Base-by-base conservation (phyloP, 1,140 invertebrate genomes). In the Acromyrmex heyeri region DNA sequence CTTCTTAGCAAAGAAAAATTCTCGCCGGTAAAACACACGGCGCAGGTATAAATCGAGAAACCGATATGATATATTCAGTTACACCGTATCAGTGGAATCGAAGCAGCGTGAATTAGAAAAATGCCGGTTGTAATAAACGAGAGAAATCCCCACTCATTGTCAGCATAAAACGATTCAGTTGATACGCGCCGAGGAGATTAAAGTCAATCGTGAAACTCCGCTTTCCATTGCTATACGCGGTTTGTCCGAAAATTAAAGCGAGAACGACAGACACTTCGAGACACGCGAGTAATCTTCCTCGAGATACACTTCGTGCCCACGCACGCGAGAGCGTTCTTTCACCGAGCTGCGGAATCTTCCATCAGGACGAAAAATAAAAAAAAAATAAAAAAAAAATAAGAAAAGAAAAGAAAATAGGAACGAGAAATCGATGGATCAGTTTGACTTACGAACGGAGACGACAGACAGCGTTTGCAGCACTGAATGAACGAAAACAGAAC, bases 1-100 rank as follows among this genome's bases (percentile, higher is more conserved):
- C 27, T 50, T 61, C 55, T 57, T 53, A 53, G 50, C 53, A 10
- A 24, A 30, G 44, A 73, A 73, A 50, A 73, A 82, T 72, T 16
- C 27, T 6, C 78, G 48, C 21, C 24, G 65, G 55, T 82, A 75
- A 83, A 21, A 83, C 69, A 38, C 67, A 38, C 67, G 86, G n/a
- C 53, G 27, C 55, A 14, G 48, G 76, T 70, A 81, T 81, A 70
- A 86, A 87, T 61, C 55, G 67, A 34, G 53, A 44, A 30, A 73
- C 34, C 61, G 67, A 82, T 82, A 73, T 82, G 79, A 83, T 83
- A 83, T 83, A 83, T 62, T 75, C 69, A 7, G 79, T 75, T 75
- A 73, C 79, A 57, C 34, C 34, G 69, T 83, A 83, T 81, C 77
- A 70, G 21, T 24, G 77, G 61, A 79, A 59, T 59, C 67, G 65